Conservation (phyloP, 1,140 invertebrate genomes). For the Coelopa frigida region DNA sequence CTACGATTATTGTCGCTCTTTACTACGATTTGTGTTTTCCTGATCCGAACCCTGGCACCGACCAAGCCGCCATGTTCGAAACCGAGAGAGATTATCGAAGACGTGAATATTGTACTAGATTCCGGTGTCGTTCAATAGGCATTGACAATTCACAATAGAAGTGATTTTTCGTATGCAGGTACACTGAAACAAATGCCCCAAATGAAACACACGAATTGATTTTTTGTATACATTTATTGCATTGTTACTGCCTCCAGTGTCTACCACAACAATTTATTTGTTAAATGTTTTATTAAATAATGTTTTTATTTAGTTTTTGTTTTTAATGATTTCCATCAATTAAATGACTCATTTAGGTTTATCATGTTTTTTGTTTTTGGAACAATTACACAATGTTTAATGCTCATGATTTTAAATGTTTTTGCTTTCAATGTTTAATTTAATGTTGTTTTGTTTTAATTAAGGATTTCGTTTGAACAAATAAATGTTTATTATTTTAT, state of each 20-base stretch:
- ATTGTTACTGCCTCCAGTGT: slow-evolving; percentile 22
- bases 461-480: slow-evolving; percentile 9
- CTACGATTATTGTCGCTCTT: too few species aligned
- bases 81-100: background rate
- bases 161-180: too few species aligned
- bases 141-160: too few species aligned
- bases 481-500: too few species aligned
- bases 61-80: too few species aligned
- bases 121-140: too few species aligned
- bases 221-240: slow-evolving; percentile 34
- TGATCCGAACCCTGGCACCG: too few species aligned
- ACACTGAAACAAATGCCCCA: too few species aligned
- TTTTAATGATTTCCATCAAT: slow-evolving; percentile 14
- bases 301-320: slow-evolving; percentile 12
- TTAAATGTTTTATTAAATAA: slow-evolving; percentile 20
- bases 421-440: slow-evolving; percentile 11
- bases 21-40: too few species aligned
- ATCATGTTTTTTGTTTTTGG: background rate
- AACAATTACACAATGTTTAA: slow-evolving; percentile 1
- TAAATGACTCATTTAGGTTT: too few species aligned
- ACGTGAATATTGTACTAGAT: slow-evolving; percentile 15
- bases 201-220: too few species aligned
- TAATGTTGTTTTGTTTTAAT: slow-evolving; percentile 9
- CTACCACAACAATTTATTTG: slow-evolving; percentile 37
- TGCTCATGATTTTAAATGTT: slow-evolving; percentile 4